Evolutionary conservation across 2,113 vertebrate genomes (phyloP).

Genomic region (Sula dactylatra): DNA sequence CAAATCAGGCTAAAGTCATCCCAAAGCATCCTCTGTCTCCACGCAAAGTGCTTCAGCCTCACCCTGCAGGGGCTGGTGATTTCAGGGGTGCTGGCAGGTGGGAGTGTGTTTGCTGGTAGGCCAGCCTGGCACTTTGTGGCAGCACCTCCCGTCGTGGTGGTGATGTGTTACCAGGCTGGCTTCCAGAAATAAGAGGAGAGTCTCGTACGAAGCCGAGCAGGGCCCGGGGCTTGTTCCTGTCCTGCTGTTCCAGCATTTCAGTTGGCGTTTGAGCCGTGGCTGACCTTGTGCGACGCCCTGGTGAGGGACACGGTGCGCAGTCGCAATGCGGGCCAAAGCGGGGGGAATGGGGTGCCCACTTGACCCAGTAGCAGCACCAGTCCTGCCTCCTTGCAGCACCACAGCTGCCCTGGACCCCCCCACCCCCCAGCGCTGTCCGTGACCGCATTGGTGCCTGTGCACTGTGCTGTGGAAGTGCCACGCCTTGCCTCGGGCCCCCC

Average conservation of each 20-base stretch:
- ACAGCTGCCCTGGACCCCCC: fast-evolving
- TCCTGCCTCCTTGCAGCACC: not conserved
- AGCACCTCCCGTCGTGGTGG: fast-evolving
- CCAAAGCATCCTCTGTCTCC: not conserved
- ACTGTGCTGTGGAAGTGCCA: fast-evolving
- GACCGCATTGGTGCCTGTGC: not conserved
- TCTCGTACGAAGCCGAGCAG: fast-evolving
- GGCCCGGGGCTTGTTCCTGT: fast-evolving
- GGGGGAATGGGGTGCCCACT: fast-evolving
- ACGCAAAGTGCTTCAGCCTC: not conserved
- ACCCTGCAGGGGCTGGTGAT: not conserved
- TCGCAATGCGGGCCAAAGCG: fast-evolving
- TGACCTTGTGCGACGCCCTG: not conserved
- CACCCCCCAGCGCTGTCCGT: fast-evolving
- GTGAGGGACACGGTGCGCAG: fast-evolving
- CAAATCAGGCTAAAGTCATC: constrained; percentile 5
- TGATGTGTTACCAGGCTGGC: not conserved
- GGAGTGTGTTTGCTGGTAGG: too few species aligned
- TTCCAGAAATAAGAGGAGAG: not conserved
- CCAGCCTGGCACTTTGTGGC: not conserved
- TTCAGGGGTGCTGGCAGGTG: not conserved
- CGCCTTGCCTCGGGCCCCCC: not conserved
- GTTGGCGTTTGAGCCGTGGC: not conserved
- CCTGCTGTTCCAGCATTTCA: not conserved
- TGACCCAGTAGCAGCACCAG: not conserved